A percentile compares a stretch with the other conserved stretches of the same genome.
Evolutionary conservation across 2,113 vertebrate species (phyloP).

Genomic region (Dipodomys ordii): DNA sequence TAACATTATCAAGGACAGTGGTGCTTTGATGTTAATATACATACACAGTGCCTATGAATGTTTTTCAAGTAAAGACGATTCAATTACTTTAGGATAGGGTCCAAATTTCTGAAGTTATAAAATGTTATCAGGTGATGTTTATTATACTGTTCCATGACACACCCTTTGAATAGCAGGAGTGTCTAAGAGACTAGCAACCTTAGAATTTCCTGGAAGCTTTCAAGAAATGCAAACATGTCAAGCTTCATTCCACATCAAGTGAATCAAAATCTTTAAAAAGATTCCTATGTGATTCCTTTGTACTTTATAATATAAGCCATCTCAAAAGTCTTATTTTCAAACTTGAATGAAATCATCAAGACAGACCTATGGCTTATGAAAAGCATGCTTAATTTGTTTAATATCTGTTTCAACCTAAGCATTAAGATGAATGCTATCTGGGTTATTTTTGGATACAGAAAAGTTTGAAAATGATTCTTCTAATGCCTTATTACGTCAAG

Average conservation of each 20-base stretch:
- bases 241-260: no score
- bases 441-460: constrained; percentile 9
- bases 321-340: neutral
- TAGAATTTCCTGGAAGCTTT: neutral
- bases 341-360: neutral
- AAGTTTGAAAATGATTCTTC: constrained; percentile 11
- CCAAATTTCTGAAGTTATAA: neutral
- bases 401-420: neutral
- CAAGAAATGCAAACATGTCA: no score
- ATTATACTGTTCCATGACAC: neutral
- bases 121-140: neutral
- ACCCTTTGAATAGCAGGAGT: neutral
- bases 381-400: neutral
- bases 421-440: neutral
- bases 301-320: neutral
- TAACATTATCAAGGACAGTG: neutral
- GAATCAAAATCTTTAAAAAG: neutral
- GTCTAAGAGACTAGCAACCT: neutral
- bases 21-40: neutral
- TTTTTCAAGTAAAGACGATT: neutral
- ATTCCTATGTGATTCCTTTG: neutral
- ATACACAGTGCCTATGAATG: neutral
- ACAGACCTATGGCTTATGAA: neutral
- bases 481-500: neutral
- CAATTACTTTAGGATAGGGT: neutral